These are phyloP conservation scores for Saccopteryx bilineata DNA, from an alignment of 2,113 vertebrate genomes.

Conservation along the genomic window DNA sequence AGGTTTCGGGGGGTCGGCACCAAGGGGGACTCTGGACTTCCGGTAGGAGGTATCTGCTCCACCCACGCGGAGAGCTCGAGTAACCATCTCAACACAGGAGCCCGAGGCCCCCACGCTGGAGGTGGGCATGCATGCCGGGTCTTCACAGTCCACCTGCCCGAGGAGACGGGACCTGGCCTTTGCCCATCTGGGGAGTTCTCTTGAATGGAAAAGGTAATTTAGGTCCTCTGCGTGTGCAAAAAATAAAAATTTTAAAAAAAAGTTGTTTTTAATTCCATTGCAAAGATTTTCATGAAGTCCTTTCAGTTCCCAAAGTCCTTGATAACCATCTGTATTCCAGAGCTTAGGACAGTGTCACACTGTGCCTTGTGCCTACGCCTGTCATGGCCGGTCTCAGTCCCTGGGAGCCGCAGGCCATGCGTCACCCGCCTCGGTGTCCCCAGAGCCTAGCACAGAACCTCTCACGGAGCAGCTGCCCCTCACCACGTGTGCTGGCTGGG, in stretches of 20 bases:
- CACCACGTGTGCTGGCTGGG: neutral
- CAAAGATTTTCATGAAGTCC: neutral
- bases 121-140: too few species aligned
- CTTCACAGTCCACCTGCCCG: neutral
- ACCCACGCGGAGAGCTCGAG: too few species aligned
- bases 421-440: neutral
- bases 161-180: rapidly evolving
- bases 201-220: neutral
- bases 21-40: neutral
- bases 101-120: neutral
- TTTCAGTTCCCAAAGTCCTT: neutral
- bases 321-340: neutral
- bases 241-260: too few species aligned
- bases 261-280: neutral
- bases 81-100: neutral
- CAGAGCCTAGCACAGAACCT: neutral
- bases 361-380: neutral
- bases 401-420: too few species aligned
- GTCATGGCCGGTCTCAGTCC: neutral
- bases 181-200: neutral
- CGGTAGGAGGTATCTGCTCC: neutral
- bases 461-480: rapidly evolving
- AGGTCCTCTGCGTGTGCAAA: neutral
- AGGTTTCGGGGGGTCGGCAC: neutral
- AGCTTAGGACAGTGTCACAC: neutral